phyloP scores from a whole-genome alignment of 2,113 vertebrate genomes.

The Redunca redunca region DNA sequence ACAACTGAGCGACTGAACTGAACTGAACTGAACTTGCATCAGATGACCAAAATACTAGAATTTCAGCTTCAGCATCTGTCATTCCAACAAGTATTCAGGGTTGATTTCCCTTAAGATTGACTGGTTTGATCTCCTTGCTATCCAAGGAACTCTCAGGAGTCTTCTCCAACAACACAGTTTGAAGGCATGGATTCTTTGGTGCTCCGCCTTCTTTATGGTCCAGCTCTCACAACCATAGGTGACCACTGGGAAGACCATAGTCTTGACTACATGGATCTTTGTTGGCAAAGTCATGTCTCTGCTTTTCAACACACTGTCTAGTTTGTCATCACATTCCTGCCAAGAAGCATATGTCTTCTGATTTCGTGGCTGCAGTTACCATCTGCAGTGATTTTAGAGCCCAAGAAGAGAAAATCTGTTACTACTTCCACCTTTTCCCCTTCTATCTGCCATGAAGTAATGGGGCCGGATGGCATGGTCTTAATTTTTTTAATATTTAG shows the following conservation, averaged over 20 bases:
- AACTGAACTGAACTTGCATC: neutral
- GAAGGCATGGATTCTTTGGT: neutral
- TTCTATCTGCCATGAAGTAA: neutral
- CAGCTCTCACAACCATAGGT: too few species aligned
- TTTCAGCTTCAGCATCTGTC: neutral
- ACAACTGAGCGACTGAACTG: too few species aligned
- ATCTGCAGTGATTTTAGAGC: too few species aligned
- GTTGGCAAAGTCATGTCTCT: too few species aligned
- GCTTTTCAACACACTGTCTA: too few species aligned
- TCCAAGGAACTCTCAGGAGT: neutral
- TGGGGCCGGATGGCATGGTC: neutral
- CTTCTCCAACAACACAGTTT: neutral
- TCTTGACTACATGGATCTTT: too few species aligned
- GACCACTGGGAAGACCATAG: too few species aligned
- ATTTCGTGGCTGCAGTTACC: too few species aligned
- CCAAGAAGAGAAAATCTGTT: too few species aligned
- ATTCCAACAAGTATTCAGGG: neutral
- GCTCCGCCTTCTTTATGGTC: too few species aligned
- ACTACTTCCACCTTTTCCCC: neutral
- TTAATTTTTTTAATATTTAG: neutral
- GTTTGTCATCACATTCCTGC: too few species aligned
- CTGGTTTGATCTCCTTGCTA: neutral
- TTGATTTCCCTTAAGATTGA: neutral
- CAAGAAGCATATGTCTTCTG: too few species aligned
- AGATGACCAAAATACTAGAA: neutral